These are phyloP conservation scores for Syngnathoides biaculeatus DNA, from an alignment of 2,113 vertebrate genomes.

Conservation along the genomic window DNA sequence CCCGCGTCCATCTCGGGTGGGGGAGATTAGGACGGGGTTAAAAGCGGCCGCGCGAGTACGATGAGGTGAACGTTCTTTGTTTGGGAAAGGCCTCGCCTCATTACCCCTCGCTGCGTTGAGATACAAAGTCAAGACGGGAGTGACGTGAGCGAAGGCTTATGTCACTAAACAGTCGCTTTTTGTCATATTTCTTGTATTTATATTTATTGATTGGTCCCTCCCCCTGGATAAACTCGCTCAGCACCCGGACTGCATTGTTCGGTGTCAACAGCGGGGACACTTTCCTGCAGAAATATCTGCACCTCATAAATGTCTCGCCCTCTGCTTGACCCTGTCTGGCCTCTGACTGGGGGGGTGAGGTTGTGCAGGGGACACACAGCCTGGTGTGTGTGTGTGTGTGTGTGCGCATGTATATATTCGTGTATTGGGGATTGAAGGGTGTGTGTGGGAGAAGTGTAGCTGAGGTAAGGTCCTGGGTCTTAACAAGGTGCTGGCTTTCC, in stretches of 20 bases:
- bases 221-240: slow-evolving; percentile 50
- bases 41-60: slow-evolving; percentile 13
- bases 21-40: slow-evolving; percentile 23
- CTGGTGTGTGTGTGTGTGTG: slow-evolving; percentile 28
- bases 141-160: slow-evolving; percentile 19
- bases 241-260: slow-evolving; percentile 55
- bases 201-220: too few species aligned
- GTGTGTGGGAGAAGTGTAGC: slow-evolving; percentile 9
- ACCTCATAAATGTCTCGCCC: slow-evolving; percentile 74
- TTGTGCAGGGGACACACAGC: slow-evolving; percentile 49
- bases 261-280: slow-evolving; percentile 62
- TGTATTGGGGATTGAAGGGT: slow-evolving; percentile 4
- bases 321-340: slow-evolving; percentile 66
- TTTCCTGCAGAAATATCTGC: slow-evolving; percentile 69
- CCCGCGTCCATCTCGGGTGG: slow-evolving; percentile 45
- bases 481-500: slow-evolving; percentile 54
- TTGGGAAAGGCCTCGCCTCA: neutral
- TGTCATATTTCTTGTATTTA: neutral
- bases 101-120: slow-evolving; percentile 8
- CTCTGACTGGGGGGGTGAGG: slow-evolving; percentile 45
- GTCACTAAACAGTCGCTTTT: slow-evolving; percentile 27
- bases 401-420: neutral
- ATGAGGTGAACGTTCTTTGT: slow-evolving; percentile 23
- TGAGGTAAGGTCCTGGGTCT: slow-evolving; percentile 47
- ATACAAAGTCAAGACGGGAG: slow-evolving; percentile 4